Conservation (phyloP, 2,113 vertebrate genomes). For the Callocephalon fimbriatum region DNA sequence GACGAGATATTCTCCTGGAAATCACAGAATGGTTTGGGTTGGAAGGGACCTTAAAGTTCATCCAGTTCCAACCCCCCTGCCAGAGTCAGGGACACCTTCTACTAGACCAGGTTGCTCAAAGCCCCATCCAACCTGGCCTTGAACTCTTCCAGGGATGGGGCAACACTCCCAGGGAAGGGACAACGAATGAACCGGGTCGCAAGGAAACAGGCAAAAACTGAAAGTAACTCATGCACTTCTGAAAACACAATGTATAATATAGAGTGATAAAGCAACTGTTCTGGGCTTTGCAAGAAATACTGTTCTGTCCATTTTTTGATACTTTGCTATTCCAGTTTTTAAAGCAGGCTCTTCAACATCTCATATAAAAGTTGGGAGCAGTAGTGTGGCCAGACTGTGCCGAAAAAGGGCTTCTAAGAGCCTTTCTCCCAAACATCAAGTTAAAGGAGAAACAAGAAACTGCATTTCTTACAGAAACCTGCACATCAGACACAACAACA, state of each 20-base stretch:
- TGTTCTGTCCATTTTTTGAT: not conserved
- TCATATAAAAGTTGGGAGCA: not conserved
- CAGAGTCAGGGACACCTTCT: not conserved
- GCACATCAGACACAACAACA: not conserved
- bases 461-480: not conserved
- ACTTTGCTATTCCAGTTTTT: not conserved
- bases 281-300: not conserved
- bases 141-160: not conserved
- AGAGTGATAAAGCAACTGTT: not conserved
- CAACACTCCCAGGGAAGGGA: not conserved
- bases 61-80: not conserved
- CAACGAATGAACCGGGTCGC: fast-evolving
- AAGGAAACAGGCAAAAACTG: not conserved
- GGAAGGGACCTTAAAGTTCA: not conserved
- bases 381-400: no score
- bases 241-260: not conserved
- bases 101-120: not conserved
- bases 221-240: not conserved
- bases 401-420: not conserved
- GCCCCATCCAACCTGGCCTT: not conserved
- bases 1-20: not conserved
- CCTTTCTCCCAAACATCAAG: not conserved
- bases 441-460: not conserved
- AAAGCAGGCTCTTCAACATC: not conserved
- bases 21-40: not conserved